Evolutionary conservation across 2,888 invertebrate species (phyloP).

Genomic region (Andrena dorsata): DNA sequence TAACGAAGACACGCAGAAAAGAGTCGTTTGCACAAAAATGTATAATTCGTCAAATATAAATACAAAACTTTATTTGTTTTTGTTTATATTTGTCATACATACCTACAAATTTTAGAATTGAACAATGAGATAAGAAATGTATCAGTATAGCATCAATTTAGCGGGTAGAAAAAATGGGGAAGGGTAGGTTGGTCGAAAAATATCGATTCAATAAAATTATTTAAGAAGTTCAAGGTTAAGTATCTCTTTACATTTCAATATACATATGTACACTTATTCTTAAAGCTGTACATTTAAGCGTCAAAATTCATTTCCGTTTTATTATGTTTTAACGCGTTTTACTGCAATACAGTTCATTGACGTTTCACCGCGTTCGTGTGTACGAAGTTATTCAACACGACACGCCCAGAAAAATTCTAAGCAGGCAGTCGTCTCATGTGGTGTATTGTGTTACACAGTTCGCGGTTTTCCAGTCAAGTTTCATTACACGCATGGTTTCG

Average conservation of each 20-base stretch:
- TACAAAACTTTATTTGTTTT: too few relatives aligned
- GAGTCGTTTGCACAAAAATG: too few relatives aligned
- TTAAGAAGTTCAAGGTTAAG: background rate
- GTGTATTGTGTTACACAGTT: conserved; percentile 69
- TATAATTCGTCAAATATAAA: too few relatives aligned
- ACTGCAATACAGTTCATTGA: conserved; percentile 58
- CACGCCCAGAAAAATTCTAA: conserved; percentile 62
- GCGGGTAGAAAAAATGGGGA: too few relatives aligned
- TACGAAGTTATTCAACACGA: conserved; percentile 62
- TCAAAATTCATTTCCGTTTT: too few relatives aligned
- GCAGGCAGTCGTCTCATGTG: conserved; percentile 48
- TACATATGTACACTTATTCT: background rate
- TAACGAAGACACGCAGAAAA: too few relatives aligned
- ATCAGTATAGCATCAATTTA: too few relatives aligned
- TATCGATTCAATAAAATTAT: background rate
- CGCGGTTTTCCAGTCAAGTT: conserved; percentile 71
- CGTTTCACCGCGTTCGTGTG: conserved; percentile 53
- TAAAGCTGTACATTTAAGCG: background rate
- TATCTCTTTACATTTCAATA: background rate
- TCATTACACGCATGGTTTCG: conserved; percentile 59
- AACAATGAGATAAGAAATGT: background rate
- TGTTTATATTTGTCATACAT: too few relatives aligned
- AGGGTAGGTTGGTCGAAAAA: background rate
- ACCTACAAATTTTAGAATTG: background rate
- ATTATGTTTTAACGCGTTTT: conserved; percentile 20